Evolutionary conservation across 2,113 vertebrate species (phyloP), one percentile per base, ranked within the genome.

Genomic region (Todiramphus chloris): DNA sequence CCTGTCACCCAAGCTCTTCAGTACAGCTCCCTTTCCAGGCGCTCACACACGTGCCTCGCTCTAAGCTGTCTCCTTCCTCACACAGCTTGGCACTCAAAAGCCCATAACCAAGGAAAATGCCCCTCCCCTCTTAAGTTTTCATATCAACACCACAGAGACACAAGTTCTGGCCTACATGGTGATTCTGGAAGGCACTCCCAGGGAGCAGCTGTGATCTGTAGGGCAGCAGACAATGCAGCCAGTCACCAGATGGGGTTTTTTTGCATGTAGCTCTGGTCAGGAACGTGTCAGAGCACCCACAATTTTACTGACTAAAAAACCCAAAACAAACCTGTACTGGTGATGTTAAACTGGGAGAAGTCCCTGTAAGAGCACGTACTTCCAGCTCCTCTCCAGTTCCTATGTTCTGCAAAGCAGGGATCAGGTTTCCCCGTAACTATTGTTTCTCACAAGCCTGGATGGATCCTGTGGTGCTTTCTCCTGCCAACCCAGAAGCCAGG

Each of bases 161-260:
- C 60, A 81, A 9, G 28, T 51, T 17, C n/a, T 66, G 83, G 41
- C 28, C 69, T 16, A 4, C 0, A 3, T 16, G 53, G 56, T 0
- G 1, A n/a, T 5, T 33, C n/a, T 44, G 64, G 73, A 62, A 44
- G 48, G 46, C 2, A 2, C 31, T 72, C 43, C 48, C 46, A n/a
- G 60, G 69, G 30, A 66, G 15, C n/a, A 60, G 74, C 23, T 17
- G 39, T 13, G 46, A 72, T 12, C 3, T 8, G 53, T 35, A 0
- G 13, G 68, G 33, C 59, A 59, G 56, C 5, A 24, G 77, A 30
- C 21, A 35, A 15, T 0, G 1, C 0, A 3, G 44, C 20, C 30
- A 39, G 12, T 6, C 67, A 66, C 28, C 63, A 72, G 56, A n/a
- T 20, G 62, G 20, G 53, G 41, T 41, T 12, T 62, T 74, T 51